Evolutionary conservation across 2,888 invertebrate species (phyloP), one percentile per base, ranked within the genome.

Genomic region (Onchidella celtica): DNA sequence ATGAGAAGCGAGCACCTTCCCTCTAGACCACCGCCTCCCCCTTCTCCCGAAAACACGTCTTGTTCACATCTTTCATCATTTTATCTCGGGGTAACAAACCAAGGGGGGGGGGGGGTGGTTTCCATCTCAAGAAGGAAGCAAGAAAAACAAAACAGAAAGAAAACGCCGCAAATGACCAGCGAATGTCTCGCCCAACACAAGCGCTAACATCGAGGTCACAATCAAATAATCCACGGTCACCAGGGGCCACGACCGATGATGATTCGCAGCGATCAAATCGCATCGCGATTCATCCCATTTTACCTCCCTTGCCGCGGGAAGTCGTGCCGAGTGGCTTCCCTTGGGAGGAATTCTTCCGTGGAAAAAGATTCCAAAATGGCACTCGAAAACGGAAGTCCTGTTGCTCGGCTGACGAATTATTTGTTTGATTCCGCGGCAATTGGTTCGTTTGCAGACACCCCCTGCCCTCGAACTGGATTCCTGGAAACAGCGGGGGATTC

Each of bases 251-350:
- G 57, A 72, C n/a, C 36, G 3, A 38, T 36, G 24, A 73, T 59
- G 61, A 73, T 73, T 61, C 73, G 11, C 1, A 24, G 59, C 38
- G 36, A 24, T 73, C 36, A 61, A 24, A 73, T 59, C n/a, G 11
- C 73, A 59, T 73, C 73, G 14, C 73, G 61, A 73, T 73, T 59
- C 32, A 73, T 73, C 73, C 73, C 57, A 38, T 73, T 59, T 73
- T 57, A 32, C 27, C 36, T 21, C 27, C 27, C 38, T 59, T 57
- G 34, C 57, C 21, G 34, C 34, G 27, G 36, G 24, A 3, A 36
- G 17, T 73, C 73, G 61, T 38, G 61, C 61, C 11, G 73, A 59
- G 61, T 73, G 73, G 59, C 61, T 73, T 73, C 73, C 73, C 73
- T 3, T 36, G 73, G 38, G 38, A 73, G 59, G 14, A 3, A 17